Evolutionary conservation across 2,888 invertebrate species (phyloP).

Genomic region (Pachycephus smyrnensis): DNA sequence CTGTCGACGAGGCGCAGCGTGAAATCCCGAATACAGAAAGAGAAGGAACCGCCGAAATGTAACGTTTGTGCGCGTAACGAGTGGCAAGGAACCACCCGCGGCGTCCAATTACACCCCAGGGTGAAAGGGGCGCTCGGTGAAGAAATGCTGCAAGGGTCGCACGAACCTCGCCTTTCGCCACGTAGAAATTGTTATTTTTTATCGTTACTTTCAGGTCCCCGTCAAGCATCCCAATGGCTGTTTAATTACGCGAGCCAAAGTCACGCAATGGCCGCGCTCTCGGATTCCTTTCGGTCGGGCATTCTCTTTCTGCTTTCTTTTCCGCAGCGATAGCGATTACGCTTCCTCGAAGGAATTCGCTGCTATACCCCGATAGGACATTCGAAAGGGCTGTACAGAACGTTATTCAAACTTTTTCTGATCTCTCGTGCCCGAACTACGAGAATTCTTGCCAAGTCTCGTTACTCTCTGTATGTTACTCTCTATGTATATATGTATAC

Average conservation of each 20-base stretch:
- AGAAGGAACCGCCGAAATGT: constrained; percentile 35
- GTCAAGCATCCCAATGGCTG: constrained; percentile 23
- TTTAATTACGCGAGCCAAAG: constrained; percentile 35
- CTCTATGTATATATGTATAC: too few relatives aligned
- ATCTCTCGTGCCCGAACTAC: too few relatives aligned
- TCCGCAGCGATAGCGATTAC: too few relatives aligned
- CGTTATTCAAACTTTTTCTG: too few relatives aligned
- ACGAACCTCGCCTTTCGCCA: constrained; percentile 24
- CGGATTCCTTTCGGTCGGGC: neutral
- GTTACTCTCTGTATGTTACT: too few relatives aligned
- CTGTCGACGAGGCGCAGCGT: neutral
- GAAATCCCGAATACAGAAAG: neutral
- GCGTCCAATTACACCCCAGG: constrained; percentile 36
- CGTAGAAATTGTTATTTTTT: constrained; percentile 39
- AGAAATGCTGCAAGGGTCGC: constrained; percentile 30
- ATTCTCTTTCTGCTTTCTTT: too few relatives aligned
- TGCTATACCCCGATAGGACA: too few relatives aligned
- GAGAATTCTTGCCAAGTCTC: too few relatives aligned
- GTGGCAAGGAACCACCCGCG: constrained; percentile 36
- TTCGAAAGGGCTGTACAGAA: too few relatives aligned
- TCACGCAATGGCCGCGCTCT: constrained; percentile 6
- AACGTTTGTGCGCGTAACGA: constrained; percentile 39
- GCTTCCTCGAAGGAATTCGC: too few relatives aligned
- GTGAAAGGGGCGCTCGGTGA: constrained; percentile 23
- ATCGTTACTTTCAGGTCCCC: constrained; percentile 20